A percentile compares a stretch with the other conserved stretches of the same genome.
These are phyloP conservation scores for Geotria australis DNA, from an alignment of 2,797 vertebrate species.

Conservation along the genomic window DNA sequence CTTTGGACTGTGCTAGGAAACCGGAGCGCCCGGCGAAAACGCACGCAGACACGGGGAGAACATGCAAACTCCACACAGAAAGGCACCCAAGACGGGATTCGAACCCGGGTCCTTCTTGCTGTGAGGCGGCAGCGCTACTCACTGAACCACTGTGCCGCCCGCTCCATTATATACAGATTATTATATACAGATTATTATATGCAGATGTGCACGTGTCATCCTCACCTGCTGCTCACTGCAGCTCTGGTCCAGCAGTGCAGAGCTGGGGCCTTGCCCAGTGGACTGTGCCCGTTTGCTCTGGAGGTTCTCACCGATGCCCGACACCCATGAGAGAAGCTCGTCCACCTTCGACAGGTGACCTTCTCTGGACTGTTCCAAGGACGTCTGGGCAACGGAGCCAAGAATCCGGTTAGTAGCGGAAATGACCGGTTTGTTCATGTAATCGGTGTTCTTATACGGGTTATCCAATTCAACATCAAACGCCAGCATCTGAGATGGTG, in stretches of 20 bases:
- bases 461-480: no score
- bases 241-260: slow-evolving; percentile 22
- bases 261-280: slow-evolving; percentile 8
- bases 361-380: slow-evolving; percentile 68
- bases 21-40: no score
- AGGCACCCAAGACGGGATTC: no score
- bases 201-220: background rate
- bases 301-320: slow-evolving; percentile 23
- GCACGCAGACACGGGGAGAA: no score
- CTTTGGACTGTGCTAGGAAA: no score
- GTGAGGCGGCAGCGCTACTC: no score
- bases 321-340: slow-evolving; percentile 52
- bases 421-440: no score
- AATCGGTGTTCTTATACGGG: no score
- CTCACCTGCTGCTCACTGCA: slow-evolving; percentile 59
- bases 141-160: no score
- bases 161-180: background rate
- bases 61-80: no score
- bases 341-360: slow-evolving; percentile 57
- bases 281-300: slow-evolving; percentile 8
- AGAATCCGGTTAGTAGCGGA: background rate
- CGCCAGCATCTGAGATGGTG: no score
- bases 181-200: background rate
- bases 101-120: no score
- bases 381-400: background rate